Percentiles rank a stretch among this genome's conserved stretches.
Conservation (phyloP, 2,797 vertebrate genomes). For the Loriculus beryllinus region DNA sequence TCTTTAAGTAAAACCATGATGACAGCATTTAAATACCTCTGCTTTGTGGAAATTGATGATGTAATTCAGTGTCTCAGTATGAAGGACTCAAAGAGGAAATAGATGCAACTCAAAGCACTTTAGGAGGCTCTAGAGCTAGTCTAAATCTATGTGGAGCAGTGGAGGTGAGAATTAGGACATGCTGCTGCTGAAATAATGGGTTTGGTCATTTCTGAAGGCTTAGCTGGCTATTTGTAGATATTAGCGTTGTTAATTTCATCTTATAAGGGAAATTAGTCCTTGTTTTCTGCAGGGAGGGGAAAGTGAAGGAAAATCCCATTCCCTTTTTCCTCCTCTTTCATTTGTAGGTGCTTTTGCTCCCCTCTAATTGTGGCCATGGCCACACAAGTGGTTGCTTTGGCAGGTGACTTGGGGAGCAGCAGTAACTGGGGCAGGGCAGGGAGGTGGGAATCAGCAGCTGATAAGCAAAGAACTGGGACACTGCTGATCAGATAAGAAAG, state of each 20-base stretch:
- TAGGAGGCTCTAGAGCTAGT: neutral
- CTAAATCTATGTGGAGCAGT: neutral
- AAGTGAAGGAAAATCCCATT: neutral
- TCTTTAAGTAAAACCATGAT: neutral
- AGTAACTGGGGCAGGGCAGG: neutral
- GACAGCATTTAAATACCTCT: neutral
- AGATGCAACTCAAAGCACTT: neutral
- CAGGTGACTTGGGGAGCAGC: neutral
- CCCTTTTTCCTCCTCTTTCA: neutral
- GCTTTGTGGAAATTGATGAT: neutral
- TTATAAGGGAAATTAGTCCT: neutral
- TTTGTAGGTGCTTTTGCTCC: neutral
- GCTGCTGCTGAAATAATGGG: neutral
- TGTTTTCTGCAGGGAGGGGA: neutral
- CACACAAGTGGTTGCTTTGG: neutral
- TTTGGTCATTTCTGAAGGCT: neutral
- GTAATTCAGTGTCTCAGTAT: neutral
- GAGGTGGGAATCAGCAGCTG: neutral
- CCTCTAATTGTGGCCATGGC: neutral
- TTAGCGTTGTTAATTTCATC: neutral
- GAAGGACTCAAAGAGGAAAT: neutral
- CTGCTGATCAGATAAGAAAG: neutral
- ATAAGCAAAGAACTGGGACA: neutral
- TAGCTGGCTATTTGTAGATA: neutral
- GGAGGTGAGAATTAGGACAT: neutral